A percentile compares a stretch with the other conserved stretches of the same genome.
Evolutionary conservation across 2,797 vertebrate species (phyloP).

Genomic region (Hoplostethus mediterraneus): DNA sequence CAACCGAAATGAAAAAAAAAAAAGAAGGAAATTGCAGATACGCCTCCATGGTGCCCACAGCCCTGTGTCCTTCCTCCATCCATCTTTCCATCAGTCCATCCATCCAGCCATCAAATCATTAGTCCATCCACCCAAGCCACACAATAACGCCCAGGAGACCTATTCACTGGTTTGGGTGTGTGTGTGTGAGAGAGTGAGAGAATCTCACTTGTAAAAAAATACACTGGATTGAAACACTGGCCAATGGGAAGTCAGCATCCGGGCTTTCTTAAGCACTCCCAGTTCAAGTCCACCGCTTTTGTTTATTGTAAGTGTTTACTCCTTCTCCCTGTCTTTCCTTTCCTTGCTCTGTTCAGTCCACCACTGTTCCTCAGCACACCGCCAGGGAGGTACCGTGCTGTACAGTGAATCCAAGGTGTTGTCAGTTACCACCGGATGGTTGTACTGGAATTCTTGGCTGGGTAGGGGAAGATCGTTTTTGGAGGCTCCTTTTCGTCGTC

Average conservation of each 20-base stretch:
- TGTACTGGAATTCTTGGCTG: conserved; percentile 72
- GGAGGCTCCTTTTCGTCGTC: conserved; percentile 24
- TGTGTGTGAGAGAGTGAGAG: conserved; percentile 51
- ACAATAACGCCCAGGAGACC: conserved; percentile 55
- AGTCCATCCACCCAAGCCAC: conserved; percentile 7
- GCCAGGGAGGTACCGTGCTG: conserved; percentile 31
- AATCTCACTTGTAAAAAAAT: conserved; percentile 69
- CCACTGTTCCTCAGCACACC: not conserved
- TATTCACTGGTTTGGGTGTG: not conserved
- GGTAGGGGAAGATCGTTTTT: conserved; percentile 22
- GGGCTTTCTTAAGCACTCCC: conserved; percentile 26
- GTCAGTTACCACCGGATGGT: conserved; percentile 46
- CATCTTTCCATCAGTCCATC: conserved; percentile 15
- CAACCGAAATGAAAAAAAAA: conserved; percentile 59
- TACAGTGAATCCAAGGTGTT: conserved; percentile 44
- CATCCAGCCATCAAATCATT: conserved; percentile 13
- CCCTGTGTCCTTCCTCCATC: conserved; percentile 33
- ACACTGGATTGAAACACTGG: conserved; percentile 52
- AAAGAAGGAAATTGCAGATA: conserved; percentile 49
- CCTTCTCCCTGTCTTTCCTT: not conserved
- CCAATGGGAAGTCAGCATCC: conserved; percentile 44
- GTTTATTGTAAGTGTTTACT: conserved; percentile 9
- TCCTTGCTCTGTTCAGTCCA: not conserved
- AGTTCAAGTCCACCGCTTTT: conserved; percentile 9
- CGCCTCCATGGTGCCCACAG: conserved; percentile 40